phyloP scores from a whole-genome alignment of 2,113 vertebrate genomes.

The Garra rufa region DNA sequence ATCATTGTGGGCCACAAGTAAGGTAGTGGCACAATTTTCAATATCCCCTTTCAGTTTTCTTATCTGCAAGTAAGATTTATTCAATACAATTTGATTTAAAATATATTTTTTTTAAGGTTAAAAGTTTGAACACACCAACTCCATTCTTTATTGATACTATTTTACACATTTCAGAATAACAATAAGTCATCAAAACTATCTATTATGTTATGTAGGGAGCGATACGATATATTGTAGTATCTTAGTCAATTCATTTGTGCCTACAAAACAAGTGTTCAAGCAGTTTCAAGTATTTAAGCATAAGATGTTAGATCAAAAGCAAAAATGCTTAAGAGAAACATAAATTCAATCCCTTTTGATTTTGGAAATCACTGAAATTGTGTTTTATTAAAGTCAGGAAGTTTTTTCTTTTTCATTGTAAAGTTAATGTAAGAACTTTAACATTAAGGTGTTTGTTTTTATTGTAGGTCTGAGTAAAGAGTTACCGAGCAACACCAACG shows the following conservation, averaged over 20 bases:
- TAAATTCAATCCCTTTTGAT: too few species aligned
- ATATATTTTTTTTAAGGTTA: background rate
- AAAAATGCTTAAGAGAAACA: too few species aligned
- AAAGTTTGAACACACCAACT: background rate
- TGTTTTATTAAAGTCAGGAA: background rate
- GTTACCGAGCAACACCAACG: constrained; percentile 75
- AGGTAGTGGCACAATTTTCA: background rate
- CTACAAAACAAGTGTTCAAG: background rate
- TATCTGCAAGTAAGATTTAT: background rate
- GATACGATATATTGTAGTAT: too few species aligned
- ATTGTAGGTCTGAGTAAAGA: constrained; percentile 85
- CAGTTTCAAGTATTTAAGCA: background rate
- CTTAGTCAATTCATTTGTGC: background rate
- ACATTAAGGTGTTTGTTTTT: background rate
- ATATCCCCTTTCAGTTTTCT: background rate
- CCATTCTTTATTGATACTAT: background rate
- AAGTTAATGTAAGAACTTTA: background rate
- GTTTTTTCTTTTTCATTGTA: background rate
- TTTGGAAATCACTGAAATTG: background rate
- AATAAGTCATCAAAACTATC: too few species aligned
- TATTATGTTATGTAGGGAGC: too few species aligned
- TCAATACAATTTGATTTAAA: background rate
- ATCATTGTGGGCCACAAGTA: background rate
- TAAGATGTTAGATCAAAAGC: too few species aligned
- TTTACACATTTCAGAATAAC: too few species aligned